Percentiles rank a stretch among this genome's conserved stretches.
Evolutionary conservation across 1,140 invertebrate species (phyloP).

Genomic region (Leucophenga varia): DNA sequence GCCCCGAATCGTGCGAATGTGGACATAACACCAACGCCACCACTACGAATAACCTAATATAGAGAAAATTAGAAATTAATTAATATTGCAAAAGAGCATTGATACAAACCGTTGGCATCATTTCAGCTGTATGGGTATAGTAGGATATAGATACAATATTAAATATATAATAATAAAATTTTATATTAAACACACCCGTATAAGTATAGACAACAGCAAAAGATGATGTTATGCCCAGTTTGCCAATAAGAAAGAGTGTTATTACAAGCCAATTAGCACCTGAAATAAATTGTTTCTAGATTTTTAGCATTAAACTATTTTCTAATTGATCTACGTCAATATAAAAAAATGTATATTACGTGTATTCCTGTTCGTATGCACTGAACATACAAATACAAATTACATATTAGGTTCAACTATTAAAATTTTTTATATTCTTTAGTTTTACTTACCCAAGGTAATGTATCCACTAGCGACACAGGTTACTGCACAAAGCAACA

Average conservation of each 20-base stretch:
- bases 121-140: constrained; percentile 66
- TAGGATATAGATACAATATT: too few relatives aligned
- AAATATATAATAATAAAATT: too few relatives aligned
- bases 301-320: too few relatives aligned
- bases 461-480: constrained; percentile 57
- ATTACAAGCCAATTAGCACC: constrained; percentile 59
- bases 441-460: constrained; percentile 29
- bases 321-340: too few relatives aligned
- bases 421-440: neutral
- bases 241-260: constrained; percentile 65
- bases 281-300: constrained; percentile 21
- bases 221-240: constrained; percentile 64
- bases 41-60: constrained; percentile 57
- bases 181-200: too few relatives aligned
- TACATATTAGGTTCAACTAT: neutral
- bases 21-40: constrained; percentile 63
- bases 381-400: constrained; percentile 17
- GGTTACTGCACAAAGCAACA: constrained; percentile 62
- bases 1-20: constrained; percentile 64
- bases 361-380: constrained; percentile 20
- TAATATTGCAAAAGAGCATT: too few relatives aligned
- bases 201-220: constrained; percentile 66
- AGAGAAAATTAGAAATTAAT: too few relatives aligned
- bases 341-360: too few relatives aligned
- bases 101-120: constrained; percentile 63